These are phyloP conservation scores for Brachionus calyciflorus DNA, from an alignment of 1,140 invertebrate genomes.

Conservation along the genomic window DNA sequence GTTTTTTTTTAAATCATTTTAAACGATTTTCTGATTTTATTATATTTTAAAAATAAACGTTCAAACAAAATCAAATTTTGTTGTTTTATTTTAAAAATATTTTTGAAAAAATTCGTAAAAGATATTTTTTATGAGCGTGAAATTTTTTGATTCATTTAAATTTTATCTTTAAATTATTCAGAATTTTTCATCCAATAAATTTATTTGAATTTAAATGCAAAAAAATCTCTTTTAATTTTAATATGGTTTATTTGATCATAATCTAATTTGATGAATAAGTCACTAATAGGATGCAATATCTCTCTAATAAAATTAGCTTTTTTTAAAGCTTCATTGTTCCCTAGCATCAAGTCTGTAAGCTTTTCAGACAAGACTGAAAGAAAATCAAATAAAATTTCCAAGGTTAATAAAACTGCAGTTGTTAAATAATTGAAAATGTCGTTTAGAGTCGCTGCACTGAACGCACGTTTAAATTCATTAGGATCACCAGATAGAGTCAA, in stretches of 20 bases:
- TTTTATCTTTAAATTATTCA: no score
- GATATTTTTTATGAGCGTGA: no score
- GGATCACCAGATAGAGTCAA: constrained; percentile 56
- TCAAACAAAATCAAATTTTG: no score
- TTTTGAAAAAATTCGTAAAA: no score
- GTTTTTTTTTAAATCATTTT: no score
- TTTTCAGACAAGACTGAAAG: constrained; percentile 1
- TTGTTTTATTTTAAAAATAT: no score
- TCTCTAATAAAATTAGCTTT: constrained; percentile 7
- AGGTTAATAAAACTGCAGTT: constrained; percentile 61
- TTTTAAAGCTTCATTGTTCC: background rate
- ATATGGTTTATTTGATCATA: background rate
- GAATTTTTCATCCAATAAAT: no score
- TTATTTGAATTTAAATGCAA: no score
- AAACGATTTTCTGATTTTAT: no score
- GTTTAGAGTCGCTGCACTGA: constrained; percentile 66
- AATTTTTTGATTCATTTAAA: no score
- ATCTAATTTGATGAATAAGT: constrained; percentile 27
- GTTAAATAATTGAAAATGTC: constrained; percentile 66
- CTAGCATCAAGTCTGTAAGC: background rate
- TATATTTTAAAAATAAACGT: no score
- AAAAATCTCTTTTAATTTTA: no score
- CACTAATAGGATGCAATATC: constrained; percentile 8
- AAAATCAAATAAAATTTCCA: constrained; percentile 57
- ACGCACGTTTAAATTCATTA: constrained; percentile 64